phyloP scores from a whole-genome alignment of 2,113 vertebrate genomes.

The Rhodinocichla rosea region DNA sequence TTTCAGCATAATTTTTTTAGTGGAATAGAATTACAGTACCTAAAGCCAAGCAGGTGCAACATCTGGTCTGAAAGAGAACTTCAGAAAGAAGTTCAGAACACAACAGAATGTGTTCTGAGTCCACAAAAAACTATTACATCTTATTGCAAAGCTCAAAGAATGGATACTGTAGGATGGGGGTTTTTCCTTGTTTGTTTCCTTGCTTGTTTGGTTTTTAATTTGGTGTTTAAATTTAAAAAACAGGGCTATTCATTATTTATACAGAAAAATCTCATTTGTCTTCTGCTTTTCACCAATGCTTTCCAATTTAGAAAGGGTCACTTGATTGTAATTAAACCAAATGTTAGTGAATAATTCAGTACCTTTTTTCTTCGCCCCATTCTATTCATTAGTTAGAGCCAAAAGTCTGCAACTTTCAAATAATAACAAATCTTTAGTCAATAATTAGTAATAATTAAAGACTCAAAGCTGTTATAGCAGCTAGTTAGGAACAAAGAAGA shows the following conservation, averaged over 20 bases:
- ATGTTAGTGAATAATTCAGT: slow-evolving; percentile 32
- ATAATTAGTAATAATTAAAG: neutral
- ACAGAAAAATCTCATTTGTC: neutral
- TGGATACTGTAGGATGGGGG: neutral
- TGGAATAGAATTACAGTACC: neutral
- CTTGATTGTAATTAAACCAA: slow-evolving; percentile 17
- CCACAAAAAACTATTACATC: neutral
- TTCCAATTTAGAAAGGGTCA: neutral
- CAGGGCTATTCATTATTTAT: neutral
- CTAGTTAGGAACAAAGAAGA: neutral
- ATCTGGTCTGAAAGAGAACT: neutral
- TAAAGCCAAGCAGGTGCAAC: neutral
- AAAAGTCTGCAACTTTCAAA: slow-evolving; percentile 3
- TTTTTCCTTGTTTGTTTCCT: neutral
- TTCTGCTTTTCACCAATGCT: neutral
- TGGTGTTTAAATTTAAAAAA: neutral
- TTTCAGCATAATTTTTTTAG: neutral
- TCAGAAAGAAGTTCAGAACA: no score
- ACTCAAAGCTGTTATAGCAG: neutral
- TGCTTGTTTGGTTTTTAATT: neutral
- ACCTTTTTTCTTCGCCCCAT: neutral
- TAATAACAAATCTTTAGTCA: slow-evolving; percentile 13
- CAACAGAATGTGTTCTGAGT: neutral
- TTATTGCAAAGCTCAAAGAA: neutral
- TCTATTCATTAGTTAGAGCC: neutral